These are phyloP conservation scores for Panorpa germanica DNA, from an alignment of 2,888 invertebrate species.

Conservation along the genomic window DNA sequence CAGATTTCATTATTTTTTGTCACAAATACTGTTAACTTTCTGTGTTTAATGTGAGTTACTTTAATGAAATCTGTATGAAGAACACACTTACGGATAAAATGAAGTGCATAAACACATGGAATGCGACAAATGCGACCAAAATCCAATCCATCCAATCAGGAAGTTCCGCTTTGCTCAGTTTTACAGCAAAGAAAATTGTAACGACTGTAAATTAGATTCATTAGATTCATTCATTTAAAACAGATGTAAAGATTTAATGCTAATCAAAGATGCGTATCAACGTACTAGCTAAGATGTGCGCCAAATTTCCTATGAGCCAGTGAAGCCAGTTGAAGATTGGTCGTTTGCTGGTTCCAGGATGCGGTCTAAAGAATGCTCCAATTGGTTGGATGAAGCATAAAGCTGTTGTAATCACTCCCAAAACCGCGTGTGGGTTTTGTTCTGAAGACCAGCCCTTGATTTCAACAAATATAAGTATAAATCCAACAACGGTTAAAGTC, in stretches of 20 bases:
- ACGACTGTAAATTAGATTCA: constrained; percentile 48
- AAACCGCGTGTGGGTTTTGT: constrained; percentile 65
- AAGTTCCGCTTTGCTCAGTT: constrained; percentile 66
- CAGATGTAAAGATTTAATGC: not conserved
- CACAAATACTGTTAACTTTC: not conserved
- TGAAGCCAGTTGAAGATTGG: constrained; percentile 83
- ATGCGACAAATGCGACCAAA: constrained; percentile 70
- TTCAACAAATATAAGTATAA: constrained; percentile 67
- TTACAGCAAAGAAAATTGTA: constrained; percentile 82
- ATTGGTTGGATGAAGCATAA: constrained; percentile 76
- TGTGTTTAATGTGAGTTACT: constrained; percentile 1
- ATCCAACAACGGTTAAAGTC: constrained; percentile 56
- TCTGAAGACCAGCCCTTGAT: constrained; percentile 55
- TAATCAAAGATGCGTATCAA: constrained; percentile 14
- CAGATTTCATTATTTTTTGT: not conserved
- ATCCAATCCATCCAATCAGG: constrained; percentile 80
- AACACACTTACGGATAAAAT: constrained; percentile 56
- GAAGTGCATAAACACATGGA: constrained; percentile 77
- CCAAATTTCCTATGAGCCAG: constrained; percentile 73
- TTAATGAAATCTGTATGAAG: too few relatives aligned
- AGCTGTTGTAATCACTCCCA: constrained; percentile 58
- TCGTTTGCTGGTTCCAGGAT: constrained; percentile 60
- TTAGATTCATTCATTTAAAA: not conserved
- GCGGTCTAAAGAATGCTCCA: constrained; percentile 70
- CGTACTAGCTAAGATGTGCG: constrained; percentile 75